Evolutionary conservation across 2,797 vertebrate genomes (phyloP).

Genomic region (Arrhamphus sclerolepis): DNA sequence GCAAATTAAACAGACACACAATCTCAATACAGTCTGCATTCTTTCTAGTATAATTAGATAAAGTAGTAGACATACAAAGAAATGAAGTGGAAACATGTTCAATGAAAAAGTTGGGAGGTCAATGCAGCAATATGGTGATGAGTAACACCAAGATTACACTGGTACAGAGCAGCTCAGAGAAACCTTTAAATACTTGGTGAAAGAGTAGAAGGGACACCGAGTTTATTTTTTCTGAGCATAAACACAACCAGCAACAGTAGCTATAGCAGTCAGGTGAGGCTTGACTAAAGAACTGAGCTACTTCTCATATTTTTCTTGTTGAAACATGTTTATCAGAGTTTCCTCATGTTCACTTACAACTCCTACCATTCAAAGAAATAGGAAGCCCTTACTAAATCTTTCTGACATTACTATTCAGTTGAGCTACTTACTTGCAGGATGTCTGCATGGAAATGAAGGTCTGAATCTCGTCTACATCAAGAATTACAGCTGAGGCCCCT

Average conservation of each 20-base stretch:
- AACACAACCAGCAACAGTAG: constrained; percentile 18
- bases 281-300: constrained; percentile 6
- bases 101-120: too few species aligned
- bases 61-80: background rate
- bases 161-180: constrained; percentile 11
- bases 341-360: constrained; percentile 50
- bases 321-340: constrained; percentile 37
- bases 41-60: constrained; percentile 6
- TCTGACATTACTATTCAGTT: constrained; percentile 57
- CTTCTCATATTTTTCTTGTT: constrained; percentile 23
- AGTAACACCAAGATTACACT: constrained; percentile 35
- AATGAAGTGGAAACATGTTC: too few species aligned
- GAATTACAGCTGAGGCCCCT: constrained; percentile 60
- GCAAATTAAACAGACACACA: constrained; percentile 45
- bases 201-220: too few species aligned
- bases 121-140: constrained; percentile 7
- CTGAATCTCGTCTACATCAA: constrained; percentile 70
- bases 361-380: constrained; percentile 45
- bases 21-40: constrained; percentile 23
- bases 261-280: constrained; percentile 25
- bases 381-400: constrained; percentile 68
- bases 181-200: background rate
- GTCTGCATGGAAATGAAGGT: constrained; percentile 61
- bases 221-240: background rate
- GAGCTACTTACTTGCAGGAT: constrained; percentile 54